Evolutionary conservation across 2,888 invertebrate genomes (phyloP), one percentile per base, ranked within the genome.

Genomic region (Cinara cedri): DNA sequence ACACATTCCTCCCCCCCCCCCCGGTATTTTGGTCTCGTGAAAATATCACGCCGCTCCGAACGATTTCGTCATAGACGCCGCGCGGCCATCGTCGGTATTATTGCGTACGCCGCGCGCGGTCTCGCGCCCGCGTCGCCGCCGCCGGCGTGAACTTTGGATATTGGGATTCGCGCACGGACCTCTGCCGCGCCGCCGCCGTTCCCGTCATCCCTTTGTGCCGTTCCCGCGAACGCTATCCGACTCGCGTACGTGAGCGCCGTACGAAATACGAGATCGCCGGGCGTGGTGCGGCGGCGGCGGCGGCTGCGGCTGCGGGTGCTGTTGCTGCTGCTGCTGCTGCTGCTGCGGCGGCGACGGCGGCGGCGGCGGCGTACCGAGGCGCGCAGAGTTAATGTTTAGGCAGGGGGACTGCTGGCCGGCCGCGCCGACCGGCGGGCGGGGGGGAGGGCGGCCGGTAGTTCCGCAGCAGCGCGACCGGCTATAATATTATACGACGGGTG

Each of bases 231-330:
- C 44, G 21, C 10, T 57, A 44, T 26, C 26, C 51, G 14, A 19
- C 51, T 51, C 54, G 10, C 54, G 57, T 78, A 78, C 76, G 76
- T 60, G 76, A 68, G 65, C 26, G 68, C 60, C 46, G 57, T 76
- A 60, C 76, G 46, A 76, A 68, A 76, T 54, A 68, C 55, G 57
- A n/a, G n/a, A 26, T 68, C 54, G 57, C 34, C 14, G 46, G 57
- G 46, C 9, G 2, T 34, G 44, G 46, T 42, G 54, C 10, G 9
- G 19, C 3, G 19, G n/a, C 14, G 3, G 16, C 3, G 65, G 65
- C 24, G 2, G 21, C 19, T 9, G 34, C 34, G 21, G 54, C 19
- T 54, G 70, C 19, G 49, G n/a, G n/a, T n/a, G n/a, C n/a, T n/a
- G n/a, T n/a, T n/a, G n/a, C n/a, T n/a, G n/a, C n/a, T n/a, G n/a